Conservation (phyloP, 2,113 vertebrate genomes). For the Sebastes schlegelii region DNA sequence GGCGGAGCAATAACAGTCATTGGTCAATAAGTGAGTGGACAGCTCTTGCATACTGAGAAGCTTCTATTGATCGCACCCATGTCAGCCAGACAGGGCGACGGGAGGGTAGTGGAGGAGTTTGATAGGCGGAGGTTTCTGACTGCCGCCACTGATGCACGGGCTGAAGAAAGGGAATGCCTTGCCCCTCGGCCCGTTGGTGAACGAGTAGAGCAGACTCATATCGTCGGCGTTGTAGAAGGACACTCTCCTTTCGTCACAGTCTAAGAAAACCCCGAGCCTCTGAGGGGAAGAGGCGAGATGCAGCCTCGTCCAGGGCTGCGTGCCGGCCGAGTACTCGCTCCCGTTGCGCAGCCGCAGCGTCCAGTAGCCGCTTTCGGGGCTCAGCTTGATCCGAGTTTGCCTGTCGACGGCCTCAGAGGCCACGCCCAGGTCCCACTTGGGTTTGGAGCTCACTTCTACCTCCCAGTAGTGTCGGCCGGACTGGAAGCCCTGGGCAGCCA, state of each 20-base stretch:
- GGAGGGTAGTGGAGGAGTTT: slow-evolving; percentile 83
- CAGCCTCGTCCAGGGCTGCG: slow-evolving; percentile 86
- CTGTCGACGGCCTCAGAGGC: slow-evolving; percentile 83
- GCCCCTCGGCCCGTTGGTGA: slow-evolving; percentile 75
- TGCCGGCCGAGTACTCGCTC: slow-evolving; percentile 81
- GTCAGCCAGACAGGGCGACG: slow-evolving; percentile 50
- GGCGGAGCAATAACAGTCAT: slow-evolving; percentile 8
- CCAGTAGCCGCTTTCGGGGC: slow-evolving; percentile 88
- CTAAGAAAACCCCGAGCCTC: slow-evolving; percentile 86
- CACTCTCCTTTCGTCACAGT: slow-evolving; percentile 84
- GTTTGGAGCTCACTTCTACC: slow-evolving; percentile 87
- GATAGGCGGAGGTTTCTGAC: slow-evolving; percentile 82
- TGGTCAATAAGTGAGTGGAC: slow-evolving; percentile 8
- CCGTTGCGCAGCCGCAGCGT: slow-evolving; percentile 85
- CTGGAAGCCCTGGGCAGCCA: slow-evolving; percentile 82
- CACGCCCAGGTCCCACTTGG: slow-evolving; percentile 91
- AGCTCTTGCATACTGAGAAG: slow-evolving; percentile 4
- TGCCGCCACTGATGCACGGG: slow-evolving; percentile 84
- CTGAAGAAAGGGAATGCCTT: slow-evolving; percentile 89
- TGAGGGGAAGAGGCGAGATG: slow-evolving; percentile 39
- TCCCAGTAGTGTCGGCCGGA: slow-evolving; percentile 90
- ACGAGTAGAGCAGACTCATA: slow-evolving; percentile 88
- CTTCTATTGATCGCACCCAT: neutral
- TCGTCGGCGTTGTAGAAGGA: slow-evolving; percentile 86
- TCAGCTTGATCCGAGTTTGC: slow-evolving; percentile 82